phyloP scores from a whole-genome alignment of 2,888 invertebrate species.

The Loripinus fragilis region DNA sequence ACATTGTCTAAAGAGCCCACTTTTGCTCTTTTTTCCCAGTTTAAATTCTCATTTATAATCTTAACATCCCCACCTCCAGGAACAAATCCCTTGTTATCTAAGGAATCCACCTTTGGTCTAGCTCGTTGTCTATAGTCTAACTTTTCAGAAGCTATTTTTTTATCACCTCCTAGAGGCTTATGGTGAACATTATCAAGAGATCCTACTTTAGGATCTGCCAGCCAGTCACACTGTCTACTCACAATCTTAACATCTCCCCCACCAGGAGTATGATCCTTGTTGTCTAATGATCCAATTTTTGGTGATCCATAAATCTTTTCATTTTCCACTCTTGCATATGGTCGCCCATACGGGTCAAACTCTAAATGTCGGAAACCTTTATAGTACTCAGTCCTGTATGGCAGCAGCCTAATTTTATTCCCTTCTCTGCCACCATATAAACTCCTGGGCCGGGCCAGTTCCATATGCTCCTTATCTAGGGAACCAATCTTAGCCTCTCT shows the following conservation, averaged over 20 bases:
- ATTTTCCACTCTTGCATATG: conserved; percentile 51
- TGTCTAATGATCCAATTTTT: conserved; percentile 96
- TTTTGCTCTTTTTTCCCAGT: conserved; percentile 69
- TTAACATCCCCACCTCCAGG: conserved; percentile 60
- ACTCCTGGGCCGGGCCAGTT: conserved; percentile 48
- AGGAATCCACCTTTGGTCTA: conserved; percentile 93
- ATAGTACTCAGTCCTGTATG: conserved; percentile 41
- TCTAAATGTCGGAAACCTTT: conserved; percentile 55
- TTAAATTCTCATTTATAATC: conserved; percentile 52
- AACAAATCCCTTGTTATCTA: conserved; percentile 46
- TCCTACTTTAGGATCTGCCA: conserved; percentile 64
- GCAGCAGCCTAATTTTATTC: conserved; percentile 51
- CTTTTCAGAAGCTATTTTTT: conserved; percentile 57
- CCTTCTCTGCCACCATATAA: conserved; percentile 44
- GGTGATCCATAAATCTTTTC: conserved; percentile 88
- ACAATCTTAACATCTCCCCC: conserved; percentile 62
- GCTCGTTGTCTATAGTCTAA: conserved; percentile 85
- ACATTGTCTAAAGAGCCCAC: conserved; percentile 75
- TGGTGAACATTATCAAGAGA: conserved; percentile 69
- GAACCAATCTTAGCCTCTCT: conserved; percentile 67
- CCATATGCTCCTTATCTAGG: conserved; percentile 54
- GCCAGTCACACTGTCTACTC: conserved; percentile 47
- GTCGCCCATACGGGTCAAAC: conserved; percentile 54
- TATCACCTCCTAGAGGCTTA: conserved; percentile 61
- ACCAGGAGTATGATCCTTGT: conserved; percentile 90